Evolutionary conservation across 53 echinoderm and acorn worm species (phyloP).

Genomic region (Echinarachnius parma): DNA sequence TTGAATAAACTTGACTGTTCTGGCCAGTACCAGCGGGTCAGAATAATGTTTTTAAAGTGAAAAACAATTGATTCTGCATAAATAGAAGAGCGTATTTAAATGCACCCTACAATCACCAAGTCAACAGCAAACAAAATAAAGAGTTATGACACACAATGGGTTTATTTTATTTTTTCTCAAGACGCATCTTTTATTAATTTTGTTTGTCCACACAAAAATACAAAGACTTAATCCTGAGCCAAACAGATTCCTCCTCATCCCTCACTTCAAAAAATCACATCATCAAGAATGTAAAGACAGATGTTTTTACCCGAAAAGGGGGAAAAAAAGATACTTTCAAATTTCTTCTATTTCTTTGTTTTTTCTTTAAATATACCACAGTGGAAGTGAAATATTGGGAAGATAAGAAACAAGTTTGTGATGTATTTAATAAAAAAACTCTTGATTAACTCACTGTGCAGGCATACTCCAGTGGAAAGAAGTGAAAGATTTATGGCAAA

Average conservation of each 20-base stretch:
- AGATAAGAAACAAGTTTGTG: slow-evolving; percentile 28
- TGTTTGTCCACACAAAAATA: slow-evolving; percentile 50
- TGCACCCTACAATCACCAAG: no score
- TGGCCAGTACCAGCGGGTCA: no score
- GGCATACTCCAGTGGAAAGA: slow-evolving; percentile 29
- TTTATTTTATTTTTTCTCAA: slow-evolving; percentile 39
- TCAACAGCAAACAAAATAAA: no score
- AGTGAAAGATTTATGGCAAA: slow-evolving; percentile 28
- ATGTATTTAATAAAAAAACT: not conserved
- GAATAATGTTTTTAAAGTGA: no score
- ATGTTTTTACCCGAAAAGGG: slow-evolving; percentile 2
- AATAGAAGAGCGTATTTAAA: no score
- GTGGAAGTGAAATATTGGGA: slow-evolving; percentile 35
- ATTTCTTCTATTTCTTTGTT: not conserved
- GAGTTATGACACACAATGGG: not conserved
- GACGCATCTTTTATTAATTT: slow-evolving; percentile 41
- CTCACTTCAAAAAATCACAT: slow-evolving; percentile 51
- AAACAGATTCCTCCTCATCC: slow-evolving; percentile 34
- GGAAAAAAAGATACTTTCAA: not conserved
- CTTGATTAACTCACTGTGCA: not conserved
- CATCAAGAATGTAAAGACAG: slow-evolving; percentile 20
- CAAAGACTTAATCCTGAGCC: slow-evolving; percentile 50
- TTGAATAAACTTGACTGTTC: no score
- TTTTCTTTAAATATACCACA: not conserved
- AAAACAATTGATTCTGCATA: no score